A percentile compares a stretch with the other conserved stretches of the same genome.
Conservation (phyloP, 2,797 vertebrate species). For the Sebastes nivosus region DNA sequence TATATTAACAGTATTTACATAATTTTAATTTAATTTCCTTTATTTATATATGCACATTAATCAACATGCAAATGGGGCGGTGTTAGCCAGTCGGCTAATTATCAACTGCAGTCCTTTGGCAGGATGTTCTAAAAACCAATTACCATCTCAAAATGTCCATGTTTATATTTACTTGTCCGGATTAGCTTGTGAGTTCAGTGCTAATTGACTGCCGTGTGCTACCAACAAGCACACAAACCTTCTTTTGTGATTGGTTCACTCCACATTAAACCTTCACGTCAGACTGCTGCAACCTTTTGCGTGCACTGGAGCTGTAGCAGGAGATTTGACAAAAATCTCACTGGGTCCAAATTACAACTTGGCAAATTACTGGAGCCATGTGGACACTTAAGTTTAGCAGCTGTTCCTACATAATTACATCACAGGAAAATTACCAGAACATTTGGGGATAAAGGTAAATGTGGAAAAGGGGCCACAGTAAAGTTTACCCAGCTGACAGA, state of each 20-base stretch:
- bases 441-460: neutral
- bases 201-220: neutral
- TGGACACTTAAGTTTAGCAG: neutral
- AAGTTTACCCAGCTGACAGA: conserved; percentile 29
- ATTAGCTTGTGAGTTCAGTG: neutral
- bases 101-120: neutral
- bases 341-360: neutral
- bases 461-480: neutral
- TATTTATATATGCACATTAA: neutral
- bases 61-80: neutral
- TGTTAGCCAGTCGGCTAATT: neutral
- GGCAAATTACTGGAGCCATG: neutral
- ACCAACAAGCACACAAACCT: neutral
- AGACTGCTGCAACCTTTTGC: neutral
- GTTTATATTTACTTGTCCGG: neutral
- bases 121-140: neutral
- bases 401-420: neutral
- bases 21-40: neutral
- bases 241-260: neutral
- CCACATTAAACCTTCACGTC: neutral
- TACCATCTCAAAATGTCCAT: neutral
- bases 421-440: neutral
- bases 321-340: neutral
- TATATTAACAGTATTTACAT: neutral
- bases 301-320: neutral